Conservation (phyloP, 1,140 invertebrate genomes). For the Aphis gossypii region DNA sequence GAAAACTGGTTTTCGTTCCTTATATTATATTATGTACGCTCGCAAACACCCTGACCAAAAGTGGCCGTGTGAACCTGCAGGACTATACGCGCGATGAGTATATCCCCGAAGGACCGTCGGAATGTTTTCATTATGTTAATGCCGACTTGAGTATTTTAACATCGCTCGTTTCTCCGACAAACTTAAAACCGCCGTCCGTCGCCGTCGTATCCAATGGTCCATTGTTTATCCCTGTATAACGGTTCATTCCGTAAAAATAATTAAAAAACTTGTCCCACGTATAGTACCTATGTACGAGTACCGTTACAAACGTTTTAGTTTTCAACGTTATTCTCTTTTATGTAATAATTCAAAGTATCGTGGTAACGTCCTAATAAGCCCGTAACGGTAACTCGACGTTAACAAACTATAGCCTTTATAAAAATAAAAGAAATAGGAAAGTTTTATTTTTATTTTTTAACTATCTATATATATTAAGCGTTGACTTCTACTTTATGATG, state of each 20-base stretch:
- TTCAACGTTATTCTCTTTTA: background rate
- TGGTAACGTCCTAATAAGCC: background rate
- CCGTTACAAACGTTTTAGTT: background rate
- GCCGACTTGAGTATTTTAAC: background rate
- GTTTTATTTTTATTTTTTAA: background rate
- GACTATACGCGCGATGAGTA: background rate
- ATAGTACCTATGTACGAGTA: background rate
- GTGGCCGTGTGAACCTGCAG: constrained; percentile 56
- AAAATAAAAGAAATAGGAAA: background rate
- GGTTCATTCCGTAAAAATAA: constrained; percentile 43
- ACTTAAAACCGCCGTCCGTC: background rate
- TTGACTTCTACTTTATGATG: background rate
- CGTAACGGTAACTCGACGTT: background rate
- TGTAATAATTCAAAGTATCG: background rate
- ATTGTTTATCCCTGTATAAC: constrained; percentile 34
- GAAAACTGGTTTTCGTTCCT: constrained; percentile 52
- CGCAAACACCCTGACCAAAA: constrained; percentile 39
- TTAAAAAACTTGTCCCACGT: constrained; percentile 19
- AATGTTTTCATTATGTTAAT: constrained; percentile 16
- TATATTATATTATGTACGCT: background rate
- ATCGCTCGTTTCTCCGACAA: background rate
- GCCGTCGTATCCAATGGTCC: background rate
- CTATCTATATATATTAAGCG: background rate
- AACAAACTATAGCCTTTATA: background rate
- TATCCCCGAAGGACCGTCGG: background rate